Conservation (phyloP, 2,113 vertebrate genomes). For the Orycteropus afer region DNA sequence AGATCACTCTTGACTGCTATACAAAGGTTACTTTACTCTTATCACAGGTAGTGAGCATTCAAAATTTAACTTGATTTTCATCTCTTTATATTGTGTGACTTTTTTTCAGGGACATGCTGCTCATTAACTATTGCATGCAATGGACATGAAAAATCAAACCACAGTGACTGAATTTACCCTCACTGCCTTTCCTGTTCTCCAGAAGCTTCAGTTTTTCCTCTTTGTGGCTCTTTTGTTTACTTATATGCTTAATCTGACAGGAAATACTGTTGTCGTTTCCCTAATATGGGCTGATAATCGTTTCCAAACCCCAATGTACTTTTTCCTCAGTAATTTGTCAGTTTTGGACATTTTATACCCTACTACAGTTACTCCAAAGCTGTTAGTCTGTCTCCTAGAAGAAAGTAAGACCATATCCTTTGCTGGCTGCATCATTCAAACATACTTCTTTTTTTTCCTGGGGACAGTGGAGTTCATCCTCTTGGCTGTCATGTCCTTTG, state of each 20-base stretch:
- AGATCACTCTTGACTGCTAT: not conserved
- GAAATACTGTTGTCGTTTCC: constrained; percentile 57
- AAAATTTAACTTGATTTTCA: not conserved
- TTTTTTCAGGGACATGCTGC: not conserved
- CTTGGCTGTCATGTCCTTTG: constrained; percentile 42
- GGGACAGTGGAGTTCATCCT: constrained; percentile 44
- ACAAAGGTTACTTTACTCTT: not conserved
- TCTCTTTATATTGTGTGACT: not conserved
- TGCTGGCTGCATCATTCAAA: constrained; percentile 57
- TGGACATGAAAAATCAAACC: not conserved
- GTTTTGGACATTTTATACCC: constrained; percentile 63
- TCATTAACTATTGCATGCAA: not conserved
- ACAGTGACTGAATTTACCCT: constrained; percentile 57
- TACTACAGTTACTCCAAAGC: constrained; percentile 57
- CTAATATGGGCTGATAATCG: constrained; percentile 46
- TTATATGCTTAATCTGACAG: constrained; percentile 56
- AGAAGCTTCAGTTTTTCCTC: not conserved
- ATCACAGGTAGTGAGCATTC: not conserved
- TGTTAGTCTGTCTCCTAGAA: constrained; percentile 51
- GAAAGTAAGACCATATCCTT: constrained; percentile 56
- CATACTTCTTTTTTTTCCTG: constrained; percentile 55
- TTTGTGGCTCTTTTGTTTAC: constrained; percentile 46
- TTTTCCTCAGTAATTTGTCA: constrained; percentile 66
- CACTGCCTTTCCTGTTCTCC: constrained; percentile 25
- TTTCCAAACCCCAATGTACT: constrained; percentile 70